Base-by-base conservation (phyloP, 1,140 invertebrate genomes). In the Aphaenogaster floridana region DNA sequence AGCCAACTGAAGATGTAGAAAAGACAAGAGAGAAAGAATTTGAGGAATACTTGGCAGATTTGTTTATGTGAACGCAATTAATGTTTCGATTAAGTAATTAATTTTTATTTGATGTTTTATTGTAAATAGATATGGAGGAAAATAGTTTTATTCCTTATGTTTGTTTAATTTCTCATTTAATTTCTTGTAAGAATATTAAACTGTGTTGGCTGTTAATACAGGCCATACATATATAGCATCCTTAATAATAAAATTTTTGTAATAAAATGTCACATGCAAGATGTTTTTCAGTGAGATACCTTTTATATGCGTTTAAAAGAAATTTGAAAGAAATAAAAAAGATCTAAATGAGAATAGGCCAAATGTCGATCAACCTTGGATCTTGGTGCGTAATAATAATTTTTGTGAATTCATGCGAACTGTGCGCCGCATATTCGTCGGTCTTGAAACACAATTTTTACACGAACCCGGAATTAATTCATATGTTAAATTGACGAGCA, bases 21-120 rank as follows among this genome's bases (percentile, higher is more conserved):
- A 96, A 96, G 89, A 95, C 96, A 17, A 94, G 96, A 88, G 96
- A 96, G 81, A 96, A 96, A 83, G 96, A 96, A 91, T 96, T 97
- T 93, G 96, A 97, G 91, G 96, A 97, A 81, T 97, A 97, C 93
- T 93, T 97, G n/a, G 96, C 96, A 90, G 96, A 97, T 91, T 93
- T 97, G 52, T 95, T 97, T 78, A 92, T 97, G 69, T 97, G 94
- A 96, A 48, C 1, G 8, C 36, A 57, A 36, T 57, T 57, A 13
- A n/a, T 9, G 48, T 85, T 61, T 71, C n/a, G 11, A 68, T 21
- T 34, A n/a, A 28, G 28, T 36, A 34, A 45, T 64, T 34, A 48
- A 54, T 54, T 39, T 54, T 42, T 21, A 9, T 34, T 39, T 21
- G 13, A 64, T 13, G n/a, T 15, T 48, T 34, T 45, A 77, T 77